Evolutionary conservation across 2,888 invertebrate species (phyloP).

Genomic region (Bruchidius siliquastri): DNA sequence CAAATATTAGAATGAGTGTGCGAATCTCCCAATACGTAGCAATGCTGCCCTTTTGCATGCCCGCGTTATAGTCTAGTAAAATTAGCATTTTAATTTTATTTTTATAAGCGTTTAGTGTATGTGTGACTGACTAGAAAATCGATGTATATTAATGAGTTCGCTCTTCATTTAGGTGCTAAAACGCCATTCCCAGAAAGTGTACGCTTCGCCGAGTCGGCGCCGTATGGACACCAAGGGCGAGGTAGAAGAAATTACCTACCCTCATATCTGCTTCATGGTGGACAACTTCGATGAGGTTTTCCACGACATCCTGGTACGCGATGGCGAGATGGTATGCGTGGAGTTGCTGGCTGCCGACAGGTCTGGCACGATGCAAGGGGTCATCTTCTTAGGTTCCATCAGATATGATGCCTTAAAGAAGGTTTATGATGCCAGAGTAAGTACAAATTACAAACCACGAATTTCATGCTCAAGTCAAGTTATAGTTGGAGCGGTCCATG

Average conservation of each 20-base stretch:
- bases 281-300: constrained; percentile 99
- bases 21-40: too few species aligned
- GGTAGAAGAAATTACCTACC: constrained; percentile 97
- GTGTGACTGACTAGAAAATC: too few species aligned
- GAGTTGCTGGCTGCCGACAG: constrained; percentile 92
- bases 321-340: constrained; percentile 98
- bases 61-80: too few species aligned
- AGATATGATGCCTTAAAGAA: constrained; percentile 95
- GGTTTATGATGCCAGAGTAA: constrained; percentile 92
- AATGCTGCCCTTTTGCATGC: too few species aligned
- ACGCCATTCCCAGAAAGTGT: constrained; percentile 86
- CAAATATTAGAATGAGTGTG: too few species aligned
- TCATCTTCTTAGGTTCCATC: constrained; percentile 95
- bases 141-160: too few species aligned
- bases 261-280: constrained; percentile 98
- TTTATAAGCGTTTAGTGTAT: too few species aligned
- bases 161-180: constrained; percentile 59
- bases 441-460: constrained; percentile 32
- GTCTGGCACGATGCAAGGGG: constrained; percentile 80
- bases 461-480: too few species aligned
- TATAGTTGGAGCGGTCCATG: too few species aligned
- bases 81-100: too few species aligned
- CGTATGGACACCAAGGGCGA: constrained; percentile 99
- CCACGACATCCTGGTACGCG: constrained; percentile 93
- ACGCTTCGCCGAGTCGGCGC: constrained; percentile 93